phyloP scores from a whole-genome alignment of 2,888 invertebrate genomes.

The Andricus curvator region DNA sequence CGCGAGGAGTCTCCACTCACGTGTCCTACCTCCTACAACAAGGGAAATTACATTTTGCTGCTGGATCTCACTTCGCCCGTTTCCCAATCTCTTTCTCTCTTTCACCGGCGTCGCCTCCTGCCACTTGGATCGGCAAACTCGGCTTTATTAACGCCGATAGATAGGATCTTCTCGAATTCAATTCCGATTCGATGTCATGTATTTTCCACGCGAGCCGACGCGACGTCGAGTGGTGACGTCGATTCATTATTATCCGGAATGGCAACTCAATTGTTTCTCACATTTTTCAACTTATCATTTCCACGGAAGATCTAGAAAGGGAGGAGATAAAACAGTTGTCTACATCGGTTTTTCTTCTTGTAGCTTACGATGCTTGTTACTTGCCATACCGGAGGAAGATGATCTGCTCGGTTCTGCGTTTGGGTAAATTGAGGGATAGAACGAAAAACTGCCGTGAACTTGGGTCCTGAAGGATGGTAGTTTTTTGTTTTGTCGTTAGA shows the following conservation, averaged over 20 bases:
- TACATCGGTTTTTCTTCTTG: too few species aligned
- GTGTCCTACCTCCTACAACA: slow-evolving; percentile 44
- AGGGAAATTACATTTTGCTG: slow-evolving; percentile 61
- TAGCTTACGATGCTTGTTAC: too few species aligned
- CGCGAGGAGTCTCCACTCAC: slow-evolving; percentile 37
- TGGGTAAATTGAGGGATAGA: too few species aligned
- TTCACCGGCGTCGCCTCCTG: slow-evolving; percentile 49
- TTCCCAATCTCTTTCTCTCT: neutral
- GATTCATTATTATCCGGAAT: slow-evolving; percentile 6
- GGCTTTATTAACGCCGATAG: slow-evolving; percentile 59
- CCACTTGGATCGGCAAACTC: slow-evolving; percentile 50
- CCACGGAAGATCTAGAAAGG: neutral
- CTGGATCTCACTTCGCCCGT: slow-evolving; percentile 43
- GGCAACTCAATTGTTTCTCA: neutral
- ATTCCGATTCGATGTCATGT: slow-evolving; percentile 33
- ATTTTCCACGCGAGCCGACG: slow-evolving; percentile 4
- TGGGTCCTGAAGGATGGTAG: too few species aligned
- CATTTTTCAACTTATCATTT: neutral
- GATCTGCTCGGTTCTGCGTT: too few species aligned
- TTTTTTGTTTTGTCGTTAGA: too few species aligned
- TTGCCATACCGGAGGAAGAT: too few species aligned
- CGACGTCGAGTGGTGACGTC: slow-evolving; percentile 30
- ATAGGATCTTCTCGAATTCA: slow-evolving; percentile 55
- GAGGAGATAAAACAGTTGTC: too few species aligned
- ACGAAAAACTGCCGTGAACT: too few species aligned